Base-by-base conservation (phyloP, 2,797 vertebrate species). In the Melopsittacus undulatus region DNA sequence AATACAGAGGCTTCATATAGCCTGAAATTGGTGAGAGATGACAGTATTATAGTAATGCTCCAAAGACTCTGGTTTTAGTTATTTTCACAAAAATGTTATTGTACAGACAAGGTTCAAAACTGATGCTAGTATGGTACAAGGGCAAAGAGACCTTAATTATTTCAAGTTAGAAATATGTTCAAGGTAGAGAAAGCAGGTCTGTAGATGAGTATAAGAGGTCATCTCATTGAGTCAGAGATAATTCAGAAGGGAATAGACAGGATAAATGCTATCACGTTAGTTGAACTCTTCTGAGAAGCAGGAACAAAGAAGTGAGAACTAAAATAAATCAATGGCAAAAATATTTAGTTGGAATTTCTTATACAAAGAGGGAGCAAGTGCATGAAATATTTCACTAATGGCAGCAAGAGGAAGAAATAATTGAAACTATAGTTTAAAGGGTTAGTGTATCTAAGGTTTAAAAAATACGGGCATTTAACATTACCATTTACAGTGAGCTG, bases 171-270 rank as follows among this genome's bases (percentile, higher is more conserved):
- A 57, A 57, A 57, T 57, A 57, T 24, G 22, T 24, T 85, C 76
- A 94, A 89, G 83, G 79, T 80, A 86, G 43, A 77, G 78, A 96
- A 90, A 96, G 76, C 74, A 75, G 61, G 32, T 78, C 78, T 80
- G 52, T 52, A 80, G 56, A 92, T 85, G 19, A 87, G 51, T 62
- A 51, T 77, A 94, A 91, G 91, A 89, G 42, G 79, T 87, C 30
- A 29, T 85, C 59, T 95, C 67, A 38, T 3, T 38, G 73, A 85
- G 52, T 59, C 43, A 57, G 64, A 94, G 52, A 52, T 23, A 82
- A 91, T 89, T 91, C 83, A 48, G 40, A 80, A 59, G 80, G 84
- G 90, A 94, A 82, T n/a, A 69, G 89, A 24, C 36, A 83, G 90
- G 76, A 89, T 84, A 91, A 96, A 95, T 74, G 40, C 59, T 92